Conservation (phyloP, 1,140 invertebrate species). For the Myzus persicae region DNA sequence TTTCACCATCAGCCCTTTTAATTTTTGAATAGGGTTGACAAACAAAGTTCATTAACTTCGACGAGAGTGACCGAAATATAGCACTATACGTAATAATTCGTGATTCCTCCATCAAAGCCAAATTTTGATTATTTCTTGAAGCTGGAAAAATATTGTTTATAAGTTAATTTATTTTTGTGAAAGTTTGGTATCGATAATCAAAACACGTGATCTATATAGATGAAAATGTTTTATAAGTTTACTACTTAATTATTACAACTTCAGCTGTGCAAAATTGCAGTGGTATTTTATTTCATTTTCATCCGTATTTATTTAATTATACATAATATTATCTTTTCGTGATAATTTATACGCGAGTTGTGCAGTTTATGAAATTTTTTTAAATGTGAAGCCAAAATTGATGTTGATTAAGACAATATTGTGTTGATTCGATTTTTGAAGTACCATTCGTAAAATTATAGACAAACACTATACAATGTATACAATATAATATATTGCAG, state of each 20-base stretch:
- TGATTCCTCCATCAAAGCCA: neutral
- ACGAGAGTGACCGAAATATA: no score
- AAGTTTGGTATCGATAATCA: neutral
- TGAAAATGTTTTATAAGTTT: neutral
- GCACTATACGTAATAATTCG: neutral
- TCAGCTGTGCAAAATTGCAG: neutral
- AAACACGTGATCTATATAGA: neutral
- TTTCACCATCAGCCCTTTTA: neutral
- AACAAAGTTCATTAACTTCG: neutral
- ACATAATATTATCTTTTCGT: neutral
- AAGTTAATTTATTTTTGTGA: neutral
- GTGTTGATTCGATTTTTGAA: neutral
- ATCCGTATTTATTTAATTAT: neutral
- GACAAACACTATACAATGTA: no score
- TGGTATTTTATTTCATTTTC: neutral
- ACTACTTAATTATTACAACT: neutral
- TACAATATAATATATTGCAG: neutral
- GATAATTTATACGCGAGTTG: neutral
- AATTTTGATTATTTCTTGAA: neutral
- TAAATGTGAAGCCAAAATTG: neutral
- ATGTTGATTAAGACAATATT: no score
- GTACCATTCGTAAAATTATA: neutral
- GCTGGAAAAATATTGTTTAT: neutral
- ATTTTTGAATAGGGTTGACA: neutral
- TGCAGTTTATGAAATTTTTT: neutral